Evolutionary conservation across 2,797 vertebrate genomes (phyloP).

Genomic region (Sternotherus odoratus): DNA sequence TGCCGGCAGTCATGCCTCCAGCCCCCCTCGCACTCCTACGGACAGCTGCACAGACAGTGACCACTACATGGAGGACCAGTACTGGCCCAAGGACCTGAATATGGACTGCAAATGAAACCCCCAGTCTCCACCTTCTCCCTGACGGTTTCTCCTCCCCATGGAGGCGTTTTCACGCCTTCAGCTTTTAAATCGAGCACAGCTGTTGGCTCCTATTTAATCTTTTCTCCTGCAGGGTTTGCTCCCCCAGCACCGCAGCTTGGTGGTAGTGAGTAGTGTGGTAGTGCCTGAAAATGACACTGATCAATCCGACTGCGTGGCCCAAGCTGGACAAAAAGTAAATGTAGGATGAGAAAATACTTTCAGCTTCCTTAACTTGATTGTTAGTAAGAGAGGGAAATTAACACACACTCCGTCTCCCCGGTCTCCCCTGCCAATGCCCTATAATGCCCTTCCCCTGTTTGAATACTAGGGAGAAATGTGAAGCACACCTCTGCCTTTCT

Average conservation of each 20-base stretch:
- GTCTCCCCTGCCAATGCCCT: not conserved
- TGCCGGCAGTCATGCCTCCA: constrained; percentile 14
- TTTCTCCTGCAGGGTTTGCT: not conserved
- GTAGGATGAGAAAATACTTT: not conserved
- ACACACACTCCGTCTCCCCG: not conserved
- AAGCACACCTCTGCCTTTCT: not conserved
- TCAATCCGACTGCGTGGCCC: not conserved
- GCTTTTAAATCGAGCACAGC: not conserved
- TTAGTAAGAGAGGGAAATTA: not conserved
- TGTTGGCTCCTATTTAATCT: not conserved
- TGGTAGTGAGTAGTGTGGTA: too few species aligned
- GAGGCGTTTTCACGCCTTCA: not conserved
- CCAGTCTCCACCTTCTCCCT: rapidly evolving
- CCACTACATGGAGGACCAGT: constrained; percentile 93
- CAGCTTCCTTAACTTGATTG: not conserved
- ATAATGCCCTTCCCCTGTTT: not conserved
- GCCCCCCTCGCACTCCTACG: constrained; percentile 43
- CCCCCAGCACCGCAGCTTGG: not conserved
- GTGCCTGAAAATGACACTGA: not conserved
- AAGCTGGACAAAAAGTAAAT: not conserved
- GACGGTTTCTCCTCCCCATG: rapidly evolving
- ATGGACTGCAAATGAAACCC: constrained; percentile 67
- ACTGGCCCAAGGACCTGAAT: constrained; percentile 88
- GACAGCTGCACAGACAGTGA: constrained; percentile 66
- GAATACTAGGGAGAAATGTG: not conserved